A percentile compares a stretch with the other conserved stretches of the same genome.
Conservation (phyloP, 2,113 vertebrate genomes). For the Cottus gobio region DNA sequence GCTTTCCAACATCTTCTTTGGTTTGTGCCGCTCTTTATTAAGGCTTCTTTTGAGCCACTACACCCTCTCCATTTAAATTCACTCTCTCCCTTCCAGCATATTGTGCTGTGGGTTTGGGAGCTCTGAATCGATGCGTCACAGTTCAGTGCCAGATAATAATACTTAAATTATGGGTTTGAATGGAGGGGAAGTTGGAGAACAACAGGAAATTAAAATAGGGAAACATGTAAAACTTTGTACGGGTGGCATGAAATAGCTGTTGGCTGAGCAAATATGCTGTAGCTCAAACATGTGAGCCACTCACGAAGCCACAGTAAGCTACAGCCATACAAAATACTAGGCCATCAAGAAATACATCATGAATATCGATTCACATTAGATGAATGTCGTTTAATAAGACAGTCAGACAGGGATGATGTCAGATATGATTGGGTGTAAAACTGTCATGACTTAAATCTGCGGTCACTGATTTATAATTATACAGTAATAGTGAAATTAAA, state of each 20-base stretch:
- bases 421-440: not conserved
- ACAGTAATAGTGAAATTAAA: not conserved
- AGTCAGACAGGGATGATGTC: not conserved
- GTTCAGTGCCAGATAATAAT: slow-evolving; percentile 45
- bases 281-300: not conserved
- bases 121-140: slow-evolving; percentile 50
- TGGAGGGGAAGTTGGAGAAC: slow-evolving; percentile 56
- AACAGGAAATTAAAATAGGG: slow-evolving; percentile 69
- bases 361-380: not conserved
- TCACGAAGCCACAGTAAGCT: not conserved
- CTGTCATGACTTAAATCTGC: not conserved
- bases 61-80: slow-evolving; percentile 53
- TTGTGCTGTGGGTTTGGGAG: slow-evolving; percentile 29
- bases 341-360: not conserved
- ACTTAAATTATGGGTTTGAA: slow-evolving; percentile 48
- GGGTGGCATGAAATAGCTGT: slow-evolving; percentile 32
- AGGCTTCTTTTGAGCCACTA: slow-evolving; percentile 22
- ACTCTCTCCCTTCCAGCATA: slow-evolving; percentile 35
- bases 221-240: slow-evolving; percentile 49
- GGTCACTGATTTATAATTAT: not conserved
- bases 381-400: not conserved
- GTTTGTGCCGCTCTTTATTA: slow-evolving; percentile 24
- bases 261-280: slow-evolving; percentile 30
- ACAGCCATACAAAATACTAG: not conserved
- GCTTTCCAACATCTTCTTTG: slow-evolving; percentile 22